Base-by-base conservation (phyloP, 2,113 vertebrate genomes). In the Nerophis ophidion region DNA sequence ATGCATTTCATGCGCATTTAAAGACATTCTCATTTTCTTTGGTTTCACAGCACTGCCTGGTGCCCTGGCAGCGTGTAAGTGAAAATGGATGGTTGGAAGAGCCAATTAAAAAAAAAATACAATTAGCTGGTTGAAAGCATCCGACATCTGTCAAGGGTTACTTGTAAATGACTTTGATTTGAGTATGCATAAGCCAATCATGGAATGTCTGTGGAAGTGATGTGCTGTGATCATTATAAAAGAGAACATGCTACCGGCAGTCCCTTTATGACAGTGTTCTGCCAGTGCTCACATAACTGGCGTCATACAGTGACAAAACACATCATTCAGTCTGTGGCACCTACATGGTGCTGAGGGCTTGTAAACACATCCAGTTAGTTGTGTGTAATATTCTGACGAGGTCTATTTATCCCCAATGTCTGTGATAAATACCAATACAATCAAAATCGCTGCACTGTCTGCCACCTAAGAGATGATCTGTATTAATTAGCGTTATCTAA, bases 391-490 rank as follows among this genome's bases (percentile, higher is more conserved):
- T 68, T 61, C 47, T 65, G 55, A 76, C 65, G 60, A 71, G 11
- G 57, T 64, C 48, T 9, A 17, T 38, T 35, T 60, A 46, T 58
- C 52, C 49, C 57, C 44, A 58, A 36, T 66, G 64, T 68, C 59
- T 67, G 48, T 52, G 34, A 26, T 36, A 10, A 48, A 65, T 56
- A 76, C 35, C 78, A 73, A 75, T 58, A 71, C 45, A 49, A 40
- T 65, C 16, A 48, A n/a, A 81, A 72, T 74, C 72, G 57, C 58
- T 50, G 54, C 40, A 17, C 66, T 35, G 35, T 49, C 49, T 67
- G 60, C 48, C 74, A 66, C 15, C 57, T 19, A 63, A 65, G 59
- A 64, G 61, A 71, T 40, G 35, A 55, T 75, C 66, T 83, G 79
- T 63, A 71, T 58, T 49, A 5, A 71, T 58, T 49, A 5, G 17